Evolutionary conservation across 2,888 invertebrate genomes (phyloP).

Genomic region (Lasioglossum malachurum): DNA sequence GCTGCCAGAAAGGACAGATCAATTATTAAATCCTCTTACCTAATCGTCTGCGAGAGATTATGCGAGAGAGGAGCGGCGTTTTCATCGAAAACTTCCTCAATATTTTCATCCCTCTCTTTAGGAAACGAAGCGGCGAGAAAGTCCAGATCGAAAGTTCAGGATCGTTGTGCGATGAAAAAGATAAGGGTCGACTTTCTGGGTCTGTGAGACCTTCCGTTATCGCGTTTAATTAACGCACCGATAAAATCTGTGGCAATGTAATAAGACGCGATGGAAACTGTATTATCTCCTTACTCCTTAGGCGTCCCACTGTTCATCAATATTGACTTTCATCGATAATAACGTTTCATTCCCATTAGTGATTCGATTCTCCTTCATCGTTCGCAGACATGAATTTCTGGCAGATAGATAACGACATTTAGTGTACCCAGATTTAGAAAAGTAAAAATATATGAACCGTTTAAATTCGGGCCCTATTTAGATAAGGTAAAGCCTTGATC

Average conservation of each 20-base stretch:
- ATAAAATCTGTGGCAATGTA: conserved; percentile 43
- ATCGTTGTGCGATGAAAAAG: conserved; percentile 28
- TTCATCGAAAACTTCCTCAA: conserved; percentile 56
- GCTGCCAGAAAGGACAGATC: conserved; percentile 28
- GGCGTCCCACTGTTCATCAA: not conserved
- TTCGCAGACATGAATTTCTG: not conserved
- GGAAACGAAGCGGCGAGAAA: conserved; percentile 36
- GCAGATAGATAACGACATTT: too few species aligned
- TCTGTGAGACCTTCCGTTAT: conserved; percentile 12
- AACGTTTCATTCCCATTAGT: not conserved
- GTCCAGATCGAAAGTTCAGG: conserved; percentile 30
- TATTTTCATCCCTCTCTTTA: conserved; percentile 50
- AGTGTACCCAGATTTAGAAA: too few species aligned
- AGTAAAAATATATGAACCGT: too few species aligned
- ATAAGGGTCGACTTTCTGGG: conserved; percentile 32
- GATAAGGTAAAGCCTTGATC: too few species aligned
- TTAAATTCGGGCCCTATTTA: too few species aligned
- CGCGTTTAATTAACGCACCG: conserved; percentile 57
- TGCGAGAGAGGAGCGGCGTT: conserved; percentile 31
- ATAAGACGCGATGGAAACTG: conserved; percentile 7
- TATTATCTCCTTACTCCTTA: not conserved
- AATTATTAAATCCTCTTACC: conserved; percentile 63
- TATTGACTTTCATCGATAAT: not conserved
- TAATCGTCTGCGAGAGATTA: conserved; percentile 63
- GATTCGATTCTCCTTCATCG: not conserved